A percentile compares a stretch with the other conserved stretches of the same genome.
These are phyloP conservation scores for Callopanchax toddi DNA, from an alignment of 2,113 vertebrate species.

Conservation along the genomic window DNA sequence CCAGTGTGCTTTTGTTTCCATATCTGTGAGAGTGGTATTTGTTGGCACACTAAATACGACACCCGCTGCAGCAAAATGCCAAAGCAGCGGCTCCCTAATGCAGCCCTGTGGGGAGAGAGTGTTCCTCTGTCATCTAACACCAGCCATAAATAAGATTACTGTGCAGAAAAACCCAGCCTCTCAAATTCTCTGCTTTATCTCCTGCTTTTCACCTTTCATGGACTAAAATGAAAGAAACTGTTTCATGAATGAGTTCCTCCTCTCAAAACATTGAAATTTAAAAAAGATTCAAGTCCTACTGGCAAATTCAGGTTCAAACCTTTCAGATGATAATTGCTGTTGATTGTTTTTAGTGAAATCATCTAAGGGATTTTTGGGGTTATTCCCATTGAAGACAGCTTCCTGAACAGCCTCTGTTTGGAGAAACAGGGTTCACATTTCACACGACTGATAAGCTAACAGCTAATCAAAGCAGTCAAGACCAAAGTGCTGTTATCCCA, in stretches of 20 bases:
- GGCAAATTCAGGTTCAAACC: too few species aligned
- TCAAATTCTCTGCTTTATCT: slow-evolving; percentile 26
- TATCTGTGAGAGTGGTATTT: background rate
- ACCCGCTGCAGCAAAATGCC: background rate
- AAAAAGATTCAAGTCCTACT: too few species aligned
- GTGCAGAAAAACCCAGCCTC: slow-evolving; percentile 46
- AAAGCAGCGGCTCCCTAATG: slow-evolving; percentile 18
- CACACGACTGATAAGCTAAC: too few species aligned
- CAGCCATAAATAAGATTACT: slow-evolving; percentile 59
- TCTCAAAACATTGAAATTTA: too few species aligned
- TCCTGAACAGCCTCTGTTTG: too few species aligned
- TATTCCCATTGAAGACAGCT: too few species aligned
- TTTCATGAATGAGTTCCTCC: background rate
- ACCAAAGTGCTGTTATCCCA: too few species aligned
- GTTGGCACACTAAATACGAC: slow-evolving; percentile 5
- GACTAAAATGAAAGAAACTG: background rate
- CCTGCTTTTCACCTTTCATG: slow-evolving; percentile 16
- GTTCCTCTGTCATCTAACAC: slow-evolving; percentile 50
- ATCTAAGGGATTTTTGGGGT: too few species aligned
- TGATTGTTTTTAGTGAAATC: too few species aligned
- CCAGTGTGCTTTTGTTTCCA: slow-evolving; percentile 7
- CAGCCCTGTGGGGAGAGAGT: slow-evolving; percentile 23
- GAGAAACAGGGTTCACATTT: too few species aligned
- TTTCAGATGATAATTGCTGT: too few species aligned
- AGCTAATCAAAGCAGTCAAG: too few species aligned